A percentile compares a stretch with the other conserved stretches of the same genome.
phyloP scores from a whole-genome alignment of 92 coral and sea anemone genomes.

The Plumapathes pennacea region DNA sequence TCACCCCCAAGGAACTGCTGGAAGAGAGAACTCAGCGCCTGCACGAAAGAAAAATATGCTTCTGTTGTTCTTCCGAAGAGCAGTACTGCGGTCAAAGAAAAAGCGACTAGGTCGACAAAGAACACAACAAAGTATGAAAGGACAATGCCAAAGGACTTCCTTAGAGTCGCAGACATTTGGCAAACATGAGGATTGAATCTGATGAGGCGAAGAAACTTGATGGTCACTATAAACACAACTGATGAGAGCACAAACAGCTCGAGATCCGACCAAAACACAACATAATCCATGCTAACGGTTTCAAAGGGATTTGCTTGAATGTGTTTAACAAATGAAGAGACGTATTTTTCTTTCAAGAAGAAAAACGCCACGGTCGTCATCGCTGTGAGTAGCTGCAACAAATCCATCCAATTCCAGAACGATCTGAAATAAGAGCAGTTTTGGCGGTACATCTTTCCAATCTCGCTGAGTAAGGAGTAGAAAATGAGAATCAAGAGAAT shows the following conservation, averaged over 20 bases:
- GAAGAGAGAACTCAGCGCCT: slow-evolving; percentile 53
- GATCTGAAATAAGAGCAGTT: slow-evolving; percentile 67
- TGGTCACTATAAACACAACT: slow-evolving; percentile 78
- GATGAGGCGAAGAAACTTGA: slow-evolving; percentile 72
- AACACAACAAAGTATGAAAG: slow-evolving; percentile 63
- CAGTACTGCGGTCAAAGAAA: slow-evolving; percentile 57
- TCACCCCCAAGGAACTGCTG: slow-evolving; percentile 82
- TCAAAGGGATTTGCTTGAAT: slow-evolving; percentile 82
- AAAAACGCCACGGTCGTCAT: slow-evolving; percentile 62
- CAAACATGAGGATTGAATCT: slow-evolving; percentile 85
- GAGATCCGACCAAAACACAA: slow-evolving; percentile 69
- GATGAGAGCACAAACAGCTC: slow-evolving; percentile 64
- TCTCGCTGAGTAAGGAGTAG: slow-evolving; percentile 65
- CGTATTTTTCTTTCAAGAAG: slow-evolving; percentile 77
- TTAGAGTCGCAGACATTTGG: slow-evolving; percentile 80
- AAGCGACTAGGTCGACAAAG: slow-evolving; percentile 60
- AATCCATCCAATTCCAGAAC: slow-evolving; percentile 95
- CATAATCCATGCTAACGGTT: slow-evolving; percentile 81
- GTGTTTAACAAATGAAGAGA: slow-evolving; percentile 68
- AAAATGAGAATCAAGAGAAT: slow-evolving; percentile 63
- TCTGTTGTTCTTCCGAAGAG: slow-evolving; percentile 58
- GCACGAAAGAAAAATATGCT: slow-evolving; percentile 50
- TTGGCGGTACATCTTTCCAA: slow-evolving; percentile 55
- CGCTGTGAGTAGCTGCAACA: slow-evolving; percentile 70
- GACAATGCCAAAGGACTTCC: slow-evolving; percentile 45